Conservation (phyloP, 2,797 vertebrate species). For the Myioborus miniatus region DNA sequence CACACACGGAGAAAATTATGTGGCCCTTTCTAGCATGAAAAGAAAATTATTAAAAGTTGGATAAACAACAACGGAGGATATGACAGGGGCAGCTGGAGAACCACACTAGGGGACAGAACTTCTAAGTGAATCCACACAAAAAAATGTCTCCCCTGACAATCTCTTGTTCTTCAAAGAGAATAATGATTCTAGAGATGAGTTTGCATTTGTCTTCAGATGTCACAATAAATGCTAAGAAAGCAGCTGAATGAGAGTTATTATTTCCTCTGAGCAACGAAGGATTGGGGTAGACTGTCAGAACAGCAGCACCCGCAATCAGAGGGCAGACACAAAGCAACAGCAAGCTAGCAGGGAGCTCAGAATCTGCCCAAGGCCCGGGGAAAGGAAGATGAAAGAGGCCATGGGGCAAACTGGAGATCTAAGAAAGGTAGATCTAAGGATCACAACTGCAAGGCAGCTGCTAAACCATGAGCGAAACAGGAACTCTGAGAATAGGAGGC, state of each 20-base stretch:
- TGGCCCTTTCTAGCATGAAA: conserved; percentile 61
- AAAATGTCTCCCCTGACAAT: conserved; percentile 68
- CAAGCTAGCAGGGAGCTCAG: conserved; percentile 14
- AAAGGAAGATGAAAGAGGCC: conserved; percentile 45
- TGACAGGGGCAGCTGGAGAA: conserved; percentile 67
- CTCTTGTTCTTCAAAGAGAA: conserved; percentile 71
- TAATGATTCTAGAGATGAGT: conserved; percentile 68
- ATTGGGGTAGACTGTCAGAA: conserved; percentile 48
- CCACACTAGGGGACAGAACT: conserved; percentile 66
- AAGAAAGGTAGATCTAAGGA: conserved; percentile 45
- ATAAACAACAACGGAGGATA: conserved; percentile 61
- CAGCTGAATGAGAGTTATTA: conserved; percentile 59
- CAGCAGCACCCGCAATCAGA: background rate
- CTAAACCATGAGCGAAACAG: conserved; percentile 1
- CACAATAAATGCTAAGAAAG: conserved; percentile 67
- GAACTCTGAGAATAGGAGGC: background rate
- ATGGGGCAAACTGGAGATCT: conserved; percentile 42
- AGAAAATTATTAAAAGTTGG: conserved; percentile 63
- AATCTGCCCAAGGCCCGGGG: background rate
- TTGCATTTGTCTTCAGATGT: conserved; percentile 62
- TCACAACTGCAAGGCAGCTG: conserved; percentile 30
- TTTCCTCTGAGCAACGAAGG: conserved; percentile 48
- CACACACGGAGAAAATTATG: conserved; percentile 57
- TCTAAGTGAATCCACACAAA: conserved; percentile 65
- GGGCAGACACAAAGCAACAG: conserved; percentile 9